Evolutionary conservation across 1,140 invertebrate genomes (phyloP), one percentile per base, ranked within the genome.

Genomic region (Maconellicoccus hirsutus): DNA sequence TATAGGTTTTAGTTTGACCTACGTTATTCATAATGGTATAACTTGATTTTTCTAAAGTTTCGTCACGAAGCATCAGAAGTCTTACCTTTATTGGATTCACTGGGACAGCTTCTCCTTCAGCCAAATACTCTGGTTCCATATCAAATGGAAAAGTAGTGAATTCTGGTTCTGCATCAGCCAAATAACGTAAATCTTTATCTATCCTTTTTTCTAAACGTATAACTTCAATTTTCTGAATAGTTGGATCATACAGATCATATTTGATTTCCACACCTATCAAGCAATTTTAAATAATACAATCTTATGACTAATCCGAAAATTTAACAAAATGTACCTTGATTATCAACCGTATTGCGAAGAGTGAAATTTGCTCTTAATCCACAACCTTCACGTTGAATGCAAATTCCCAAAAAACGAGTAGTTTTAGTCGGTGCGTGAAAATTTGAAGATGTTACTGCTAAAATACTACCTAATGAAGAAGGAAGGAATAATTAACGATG

Each of bases 361-460:
- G 87, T 89, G 77, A 98, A 98, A 52, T 83, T 83, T 69, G 93
- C 86, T 74, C 88, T 82, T 0, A 98, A 82, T 0, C 96, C 97
- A 79, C 84, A 83, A 1, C 87, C 87, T 72, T 83, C 83, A 75
- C 94, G 81, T 72, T 92, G 81, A 76, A 98, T 98, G 77, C 97
- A 99, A 76, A 99, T 97, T 2, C 98, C 96, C 70, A 99, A 89
- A 84, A 99, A 99, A 77, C 86, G 84, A 77, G 87, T 94, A 0
- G 81, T 81, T 81, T 98, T 98, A 39, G 86, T 88, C 16, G 89
- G 86, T 38, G 93, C 86, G 84, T 96, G 90, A 52, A 82, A 84
- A 81, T 98, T 96, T 0, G 93, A 88, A 71, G 89, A 86, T n/a
- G 89, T 92, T 0, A 99, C 94, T 63, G 93, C 90, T 77, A 99